Evolutionary conservation across 2,113 vertebrate genomes (phyloP).

Genomic region (Etia nguti): DNA sequence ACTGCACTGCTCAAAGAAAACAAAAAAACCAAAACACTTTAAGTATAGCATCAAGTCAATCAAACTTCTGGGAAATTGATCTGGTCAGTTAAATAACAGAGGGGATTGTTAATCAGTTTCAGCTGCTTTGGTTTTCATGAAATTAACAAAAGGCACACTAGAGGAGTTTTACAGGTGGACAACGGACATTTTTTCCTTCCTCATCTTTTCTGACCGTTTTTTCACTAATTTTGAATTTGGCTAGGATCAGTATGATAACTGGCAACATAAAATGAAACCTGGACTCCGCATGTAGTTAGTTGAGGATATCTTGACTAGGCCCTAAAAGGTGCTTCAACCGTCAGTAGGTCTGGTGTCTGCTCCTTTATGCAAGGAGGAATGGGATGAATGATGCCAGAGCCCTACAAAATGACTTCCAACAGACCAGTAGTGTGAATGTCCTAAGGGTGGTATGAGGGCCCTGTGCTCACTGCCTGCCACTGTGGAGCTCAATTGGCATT

Average conservation of each 20-base stretch:
- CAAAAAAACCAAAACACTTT: fast-evolving
- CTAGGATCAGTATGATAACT: not conserved
- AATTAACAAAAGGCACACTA: not conserved
- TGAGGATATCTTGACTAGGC: not conserved
- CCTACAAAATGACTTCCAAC: not conserved
- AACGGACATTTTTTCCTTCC: not conserved
- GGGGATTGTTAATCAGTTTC: not conserved
- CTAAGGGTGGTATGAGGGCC: not conserved
- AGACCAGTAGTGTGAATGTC: not conserved
- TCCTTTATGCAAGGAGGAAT: not conserved
- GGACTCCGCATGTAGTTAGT: not conserved
- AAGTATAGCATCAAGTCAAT: not conserved
- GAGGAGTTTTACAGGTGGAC: not conserved
- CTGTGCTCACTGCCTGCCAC: not conserved
- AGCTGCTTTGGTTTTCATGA: not conserved
- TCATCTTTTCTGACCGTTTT: not conserved
- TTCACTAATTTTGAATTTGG: fast-evolving
- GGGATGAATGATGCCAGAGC: not conserved
- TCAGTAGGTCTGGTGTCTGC: not conserved
- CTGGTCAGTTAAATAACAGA: not conserved
- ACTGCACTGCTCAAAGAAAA: not conserved
- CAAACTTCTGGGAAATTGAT: not conserved
- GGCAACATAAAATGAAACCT: not conserved
- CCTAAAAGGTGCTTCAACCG: not conserved
- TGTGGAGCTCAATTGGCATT: not conserved